Evolutionary conservation across 92 coral and sea anemone species (phyloP).

Genomic region (Pocillopora meandrina): DNA sequence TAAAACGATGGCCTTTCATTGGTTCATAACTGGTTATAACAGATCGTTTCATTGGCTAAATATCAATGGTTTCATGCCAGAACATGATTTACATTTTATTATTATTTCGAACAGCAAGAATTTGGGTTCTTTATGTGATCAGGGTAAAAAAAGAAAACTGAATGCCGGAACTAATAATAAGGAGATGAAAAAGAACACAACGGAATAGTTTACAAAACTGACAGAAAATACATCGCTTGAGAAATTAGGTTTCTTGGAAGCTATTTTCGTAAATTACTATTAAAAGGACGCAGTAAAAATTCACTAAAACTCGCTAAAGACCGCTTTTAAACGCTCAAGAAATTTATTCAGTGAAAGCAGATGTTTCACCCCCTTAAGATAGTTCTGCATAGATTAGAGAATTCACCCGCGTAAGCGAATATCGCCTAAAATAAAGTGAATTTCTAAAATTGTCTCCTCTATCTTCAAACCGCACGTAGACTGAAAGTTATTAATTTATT

Average conservation of each 20-base stretch:
- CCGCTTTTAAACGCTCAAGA: conserved; percentile 52
- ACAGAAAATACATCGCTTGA: conserved; percentile 49
- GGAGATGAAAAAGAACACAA: conserved; percentile 50
- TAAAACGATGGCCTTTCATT: conserved; percentile 69
- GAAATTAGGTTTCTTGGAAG: conserved; percentile 57
- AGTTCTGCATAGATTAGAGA: conserved; percentile 34
- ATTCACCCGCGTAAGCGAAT: conserved; percentile 8
- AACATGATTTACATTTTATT: conserved; percentile 79
- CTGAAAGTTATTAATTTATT: conserved; percentile 35
- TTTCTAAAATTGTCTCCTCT: conserved; percentile 11
- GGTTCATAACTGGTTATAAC: conserved; percentile 60
- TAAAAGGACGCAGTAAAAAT: conserved; percentile 55
- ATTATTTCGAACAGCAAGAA: conserved; percentile 66
- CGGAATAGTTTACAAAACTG: conserved; percentile 58
- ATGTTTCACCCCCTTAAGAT: conserved; percentile 38
- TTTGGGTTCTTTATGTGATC: conserved; percentile 68
- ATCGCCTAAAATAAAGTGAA: background rate
- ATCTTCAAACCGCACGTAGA: background rate
- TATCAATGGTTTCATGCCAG: conserved; percentile 77
- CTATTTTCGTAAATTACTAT: conserved; percentile 66
- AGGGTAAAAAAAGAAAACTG: conserved; percentile 49
- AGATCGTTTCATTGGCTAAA: conserved; percentile 70
- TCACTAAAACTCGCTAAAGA: conserved; percentile 59
- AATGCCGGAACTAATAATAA: conserved; percentile 78
- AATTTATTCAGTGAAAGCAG: conserved; percentile 44